Base-by-base conservation (phyloP, 2,113 vertebrate genomes). In the Carassius auratus region DNA sequence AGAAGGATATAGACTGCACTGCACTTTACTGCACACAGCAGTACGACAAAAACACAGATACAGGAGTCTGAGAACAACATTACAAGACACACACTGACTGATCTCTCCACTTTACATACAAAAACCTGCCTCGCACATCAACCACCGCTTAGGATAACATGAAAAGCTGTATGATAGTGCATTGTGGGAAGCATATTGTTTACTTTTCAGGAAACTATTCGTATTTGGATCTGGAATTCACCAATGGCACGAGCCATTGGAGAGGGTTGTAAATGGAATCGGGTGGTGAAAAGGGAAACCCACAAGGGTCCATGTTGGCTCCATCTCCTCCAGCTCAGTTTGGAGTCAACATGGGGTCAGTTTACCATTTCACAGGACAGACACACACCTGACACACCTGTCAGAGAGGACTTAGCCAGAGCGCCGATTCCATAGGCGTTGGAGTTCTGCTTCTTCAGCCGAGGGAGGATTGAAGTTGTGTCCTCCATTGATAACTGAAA, bases 401-500 rank as follows among this genome's bases (percentile, higher is more conserved):
- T 96, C 95, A 99, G 97, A 87, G 98, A 99, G 76, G 98, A 98
- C 93, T 99, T 99, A 95, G 98, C 98, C 95, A 99, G 94, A 93
- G 98, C 98, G 76, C 98, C 98, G 88, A 99, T 99, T 92, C 98
- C 97, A 79, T 99, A 99, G 86, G 97, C 96, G 83, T 99, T 98
- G 85, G 98, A 97, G 91, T 96, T 97, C 90, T 97, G 95, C 93
- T 98, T 99, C 92, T 99, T 99, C 91, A 99, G 95, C 90, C 97
- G 97, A 52, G 98, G 98, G 84, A 99, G 96, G 91, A 99, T 99
- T 88, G 98, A 99, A 79, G 97, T 99, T 81, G 98, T 99, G 92
- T 99, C 98, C 94, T 99, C 98, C 97, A 99, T 99, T 89, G 98
- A 99, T 84, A 99, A 96, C 98, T 99, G 91, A 87, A 95, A 92